A percentile compares a stretch with the other conserved stretches of the same genome.
These are phyloP conservation scores for Mobula birostris DNA, from an alignment of 2,113 vertebrate species.

Conservation along the genomic window DNA sequence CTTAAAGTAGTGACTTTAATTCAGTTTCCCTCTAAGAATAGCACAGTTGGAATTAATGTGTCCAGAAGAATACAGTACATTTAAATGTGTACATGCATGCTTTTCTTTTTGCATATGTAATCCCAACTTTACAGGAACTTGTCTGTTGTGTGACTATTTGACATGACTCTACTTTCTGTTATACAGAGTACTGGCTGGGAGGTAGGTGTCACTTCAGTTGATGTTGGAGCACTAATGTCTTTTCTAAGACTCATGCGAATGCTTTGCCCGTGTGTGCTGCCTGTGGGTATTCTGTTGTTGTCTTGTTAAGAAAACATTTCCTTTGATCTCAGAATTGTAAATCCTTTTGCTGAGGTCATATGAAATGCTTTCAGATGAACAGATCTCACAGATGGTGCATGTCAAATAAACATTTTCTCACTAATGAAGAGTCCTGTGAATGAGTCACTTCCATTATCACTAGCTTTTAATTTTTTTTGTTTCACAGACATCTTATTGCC, in stretches of 20 bases:
- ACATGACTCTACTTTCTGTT: constrained; percentile 67
- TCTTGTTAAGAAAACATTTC: constrained; percentile 76
- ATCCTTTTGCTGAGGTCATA: constrained; percentile 45
- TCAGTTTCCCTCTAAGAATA: background rate
- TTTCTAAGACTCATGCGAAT: constrained; percentile 61
- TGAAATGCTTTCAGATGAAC: constrained; percentile 29
- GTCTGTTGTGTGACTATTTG: constrained; percentile 19
- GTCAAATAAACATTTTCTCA: constrained; percentile 69
- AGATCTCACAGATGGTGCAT: constrained; percentile 75
- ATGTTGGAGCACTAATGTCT: constrained; percentile 67
- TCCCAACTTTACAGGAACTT: constrained; percentile 1
- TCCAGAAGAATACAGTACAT: background rate
- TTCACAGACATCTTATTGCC: constrained; percentile 47
- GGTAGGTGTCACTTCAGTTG: constrained; percentile 90
- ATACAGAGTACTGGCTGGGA: constrained; percentile 99
- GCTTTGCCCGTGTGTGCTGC: constrained; percentile 92
- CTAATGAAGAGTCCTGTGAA: constrained; percentile 83
- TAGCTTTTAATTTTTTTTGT: constrained; percentile 52
- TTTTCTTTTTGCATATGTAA: constrained; percentile 7
- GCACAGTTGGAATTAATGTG: background rate
- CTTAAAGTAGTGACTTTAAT: background rate
- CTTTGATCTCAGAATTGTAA: constrained; percentile 80
- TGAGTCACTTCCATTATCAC: constrained; percentile 72
- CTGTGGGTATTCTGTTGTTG: constrained; percentile 76
- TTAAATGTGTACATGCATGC: constrained; percentile 1